phyloP scores from a whole-genome alignment of 2,888 invertebrate species.

The Hipparchia sbordonii region DNA sequence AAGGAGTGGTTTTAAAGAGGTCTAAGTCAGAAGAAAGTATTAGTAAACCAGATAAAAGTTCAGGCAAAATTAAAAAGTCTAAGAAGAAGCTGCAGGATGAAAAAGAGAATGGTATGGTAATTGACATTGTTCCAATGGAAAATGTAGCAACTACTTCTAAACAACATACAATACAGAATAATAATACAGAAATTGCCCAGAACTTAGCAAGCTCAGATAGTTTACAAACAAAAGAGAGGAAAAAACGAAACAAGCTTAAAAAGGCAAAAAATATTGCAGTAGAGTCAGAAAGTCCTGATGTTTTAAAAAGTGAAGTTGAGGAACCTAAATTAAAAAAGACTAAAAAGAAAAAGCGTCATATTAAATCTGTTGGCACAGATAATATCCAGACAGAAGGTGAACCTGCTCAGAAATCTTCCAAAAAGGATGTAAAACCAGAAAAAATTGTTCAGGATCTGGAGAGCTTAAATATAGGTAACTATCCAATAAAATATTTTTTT shows the following conservation, averaged over 20 bases:
- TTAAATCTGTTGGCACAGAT: constrained; percentile 38
- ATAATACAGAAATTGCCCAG: background rate
- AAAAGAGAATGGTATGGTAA: constrained; percentile 36
- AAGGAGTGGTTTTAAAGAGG: constrained; percentile 60
- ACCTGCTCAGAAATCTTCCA: constrained; percentile 53
- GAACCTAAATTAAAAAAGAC: constrained; percentile 10
- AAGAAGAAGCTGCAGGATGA: constrained; percentile 37
- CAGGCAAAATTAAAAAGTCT: constrained; percentile 31
- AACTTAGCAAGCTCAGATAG: background rate
- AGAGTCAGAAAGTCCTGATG: constrained; percentile 9
- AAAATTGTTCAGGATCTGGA: constrained; percentile 61
- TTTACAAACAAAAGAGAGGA: background rate
- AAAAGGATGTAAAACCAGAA: constrained; percentile 57
- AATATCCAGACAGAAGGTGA: constrained; percentile 49
- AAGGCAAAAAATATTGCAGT: constrained; percentile 7
- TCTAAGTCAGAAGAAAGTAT: constrained; percentile 59
- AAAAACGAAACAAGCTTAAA: constrained; percentile 3
- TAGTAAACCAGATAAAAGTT: constrained; percentile 45
- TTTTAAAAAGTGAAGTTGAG: constrained; percentile 13
- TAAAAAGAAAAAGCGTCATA: constrained; percentile 58
- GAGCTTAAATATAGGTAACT: constrained; percentile 56
- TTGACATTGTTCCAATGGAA: constrained; percentile 30
- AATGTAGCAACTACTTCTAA: constrained; percentile 31
- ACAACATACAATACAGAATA: constrained; percentile 28
- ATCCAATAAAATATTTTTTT: background rate